Base-by-base conservation (phyloP, 2,888 invertebrate species). In the Trissolcus japonicus region DNA sequence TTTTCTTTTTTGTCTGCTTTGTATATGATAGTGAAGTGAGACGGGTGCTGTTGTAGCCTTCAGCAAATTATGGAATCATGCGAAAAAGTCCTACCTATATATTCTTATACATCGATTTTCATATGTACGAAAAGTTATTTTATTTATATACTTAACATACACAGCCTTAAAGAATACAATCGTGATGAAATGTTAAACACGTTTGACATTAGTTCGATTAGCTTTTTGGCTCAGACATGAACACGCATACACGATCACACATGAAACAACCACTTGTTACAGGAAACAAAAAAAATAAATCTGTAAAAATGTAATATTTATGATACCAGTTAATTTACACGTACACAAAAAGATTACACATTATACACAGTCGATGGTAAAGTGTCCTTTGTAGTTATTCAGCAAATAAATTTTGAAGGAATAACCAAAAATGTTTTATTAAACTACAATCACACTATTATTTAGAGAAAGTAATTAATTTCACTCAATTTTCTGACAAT, bases 61-160 rank as follows among this genome's bases (percentile, higher is more conserved):
- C 75, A 69, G 61, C 59, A 72, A 76, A 69, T 48, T 25, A 60
- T 72, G 48, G 66, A 76, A 72, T 77, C 76, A 69, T 51, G 77
- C 62, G 55, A 69, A 81, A 72, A 71, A 68, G 79, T 75, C 79
- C 78, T 68, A 51, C 71, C 77, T 72, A 61, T 78, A 72, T 83
- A 81, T 80, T 77, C 63, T 69, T 79, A 73, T 77, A 71, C 65
- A 57, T 60, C 80, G 81, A 82, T 82, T 78, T 60, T 81, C 81
- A 81, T 82, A 77, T 78, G 82, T 78, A 79, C 80, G 69, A 79
- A 83, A 80, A 83, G 80, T 82, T 82, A 82, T 81, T 82, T 81
- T 85, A 83, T 85, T 86, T 86, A 83, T 85, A 83, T 85, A 46
- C 46, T 84, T 80, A 84, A 85, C 80, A 80, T 63, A 82, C 73